A percentile compares a stretch with the other conserved stretches of the same genome.
Conservation (phyloP, 2,113 vertebrate species). For the Microtus pennsylvanicus region DNA sequence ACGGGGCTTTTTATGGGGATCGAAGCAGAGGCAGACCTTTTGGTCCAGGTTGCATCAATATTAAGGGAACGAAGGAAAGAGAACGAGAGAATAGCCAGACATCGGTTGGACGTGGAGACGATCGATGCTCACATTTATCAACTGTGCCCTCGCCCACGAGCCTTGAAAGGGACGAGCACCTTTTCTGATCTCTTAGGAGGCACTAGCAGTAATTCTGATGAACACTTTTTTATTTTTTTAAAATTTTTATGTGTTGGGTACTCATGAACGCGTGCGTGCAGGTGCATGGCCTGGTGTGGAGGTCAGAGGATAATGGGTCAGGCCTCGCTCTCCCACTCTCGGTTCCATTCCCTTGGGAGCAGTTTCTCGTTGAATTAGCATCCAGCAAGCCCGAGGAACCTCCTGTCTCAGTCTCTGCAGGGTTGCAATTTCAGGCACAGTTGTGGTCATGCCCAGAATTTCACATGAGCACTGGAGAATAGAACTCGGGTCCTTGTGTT, state of each 20-base stretch:
- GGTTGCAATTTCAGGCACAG: too few species aligned
- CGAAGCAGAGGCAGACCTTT: slow-evolving; percentile 57
- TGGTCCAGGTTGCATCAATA: slow-evolving; percentile 60
- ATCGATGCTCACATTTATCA: slow-evolving; percentile 39
- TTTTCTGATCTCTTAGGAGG: neutral
- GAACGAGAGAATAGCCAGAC: neutral
- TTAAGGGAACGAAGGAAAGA: slow-evolving; percentile 21
- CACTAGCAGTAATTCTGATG: neutral
- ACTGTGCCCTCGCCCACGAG: neutral
- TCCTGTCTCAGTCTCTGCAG: too few species aligned
- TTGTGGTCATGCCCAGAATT: neutral
- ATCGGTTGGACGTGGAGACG: neutral
- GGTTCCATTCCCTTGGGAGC: neutral
- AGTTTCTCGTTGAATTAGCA: neutral
- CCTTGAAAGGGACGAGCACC: neutral
- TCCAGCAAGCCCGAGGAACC: neutral
- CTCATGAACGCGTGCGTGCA: too few species aligned
- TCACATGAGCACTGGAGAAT: too few species aligned
- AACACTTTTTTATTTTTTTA: neutral
- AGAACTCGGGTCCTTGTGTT: neutral
- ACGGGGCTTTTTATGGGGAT: slow-evolving; percentile 58
- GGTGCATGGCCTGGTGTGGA: neutral
- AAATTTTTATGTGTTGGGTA: neutral
- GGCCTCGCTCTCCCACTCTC: neutral
- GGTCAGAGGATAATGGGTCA: too few species aligned